phyloP scores from a whole-genome alignment of 2,888 invertebrate species.

The Neoitamus cyanurus region DNA sequence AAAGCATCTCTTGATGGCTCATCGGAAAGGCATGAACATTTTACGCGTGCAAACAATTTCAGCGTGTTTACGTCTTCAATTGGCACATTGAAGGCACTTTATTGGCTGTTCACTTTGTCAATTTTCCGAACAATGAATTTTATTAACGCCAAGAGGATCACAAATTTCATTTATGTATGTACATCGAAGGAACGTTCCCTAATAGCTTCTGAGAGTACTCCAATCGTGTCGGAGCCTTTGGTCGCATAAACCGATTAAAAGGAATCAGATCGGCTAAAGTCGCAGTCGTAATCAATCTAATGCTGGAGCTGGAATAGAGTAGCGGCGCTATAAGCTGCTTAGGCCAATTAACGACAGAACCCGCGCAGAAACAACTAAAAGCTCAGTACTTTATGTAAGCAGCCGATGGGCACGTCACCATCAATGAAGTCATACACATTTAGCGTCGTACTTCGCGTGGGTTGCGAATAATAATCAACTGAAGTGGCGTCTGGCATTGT shows the following conservation, averaged over 20 bases:
- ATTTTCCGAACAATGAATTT: constrained; percentile 1
- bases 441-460: background rate
- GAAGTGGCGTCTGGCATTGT: background rate
- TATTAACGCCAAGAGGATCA: background rate
- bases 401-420: background rate
- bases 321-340: background rate
- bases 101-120: background rate
- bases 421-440: background rate
- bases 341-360: background rate
- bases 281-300: background rate
- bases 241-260: background rate
- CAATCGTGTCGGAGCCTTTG: background rate
- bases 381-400: background rate
- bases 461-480: background rate
- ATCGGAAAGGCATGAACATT: background rate
- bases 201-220: background rate
- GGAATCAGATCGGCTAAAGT: background rate
- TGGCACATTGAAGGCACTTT: background rate
- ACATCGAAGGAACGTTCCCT: background rate
- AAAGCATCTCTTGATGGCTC: background rate
- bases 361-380: background rate
- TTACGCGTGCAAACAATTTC: background rate
- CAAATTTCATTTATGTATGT: background rate
- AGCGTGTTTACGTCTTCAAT: background rate
- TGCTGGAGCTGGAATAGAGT: background rate